Percentiles rank a stretch among this genome's conserved stretches.
phyloP scores from a whole-genome alignment of 2,113 vertebrate genomes.

The Rissa tridactyla region DNA sequence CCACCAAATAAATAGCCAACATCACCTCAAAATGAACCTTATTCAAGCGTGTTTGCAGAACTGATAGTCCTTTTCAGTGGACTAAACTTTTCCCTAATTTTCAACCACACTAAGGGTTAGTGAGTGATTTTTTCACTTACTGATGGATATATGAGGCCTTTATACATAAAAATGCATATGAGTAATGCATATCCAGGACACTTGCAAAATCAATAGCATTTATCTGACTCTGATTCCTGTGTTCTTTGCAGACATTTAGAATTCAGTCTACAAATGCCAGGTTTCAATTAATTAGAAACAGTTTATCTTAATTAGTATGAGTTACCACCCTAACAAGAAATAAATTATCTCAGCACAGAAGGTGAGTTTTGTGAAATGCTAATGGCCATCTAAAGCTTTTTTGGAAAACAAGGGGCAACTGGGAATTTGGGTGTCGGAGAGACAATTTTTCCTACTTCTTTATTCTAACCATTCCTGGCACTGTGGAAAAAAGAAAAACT shows the following conservation, averaged over 20 bases:
- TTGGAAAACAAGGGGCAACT: slow-evolving; percentile 8
- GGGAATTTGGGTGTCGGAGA: background rate
- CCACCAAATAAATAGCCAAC: background rate
- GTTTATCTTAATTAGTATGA: slow-evolving; percentile 73
- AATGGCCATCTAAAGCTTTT: slow-evolving; percentile 29
- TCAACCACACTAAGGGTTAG: background rate
- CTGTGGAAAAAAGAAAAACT: background rate
- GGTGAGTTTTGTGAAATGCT: slow-evolving; percentile 50
- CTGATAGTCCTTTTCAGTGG: background rate
- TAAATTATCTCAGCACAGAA: slow-evolving; percentile 62
- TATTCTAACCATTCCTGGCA: background rate
- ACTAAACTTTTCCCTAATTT: background rate
- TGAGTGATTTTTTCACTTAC: slow-evolving; percentile 20
- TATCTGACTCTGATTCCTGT: slow-evolving; percentile 55
- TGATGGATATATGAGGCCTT: background rate
- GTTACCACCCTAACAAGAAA: slow-evolving; percentile 62
- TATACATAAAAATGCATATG: background rate
- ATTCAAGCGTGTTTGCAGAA: background rate
- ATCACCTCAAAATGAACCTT: background rate
- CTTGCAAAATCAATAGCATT: slow-evolving; percentile 52
- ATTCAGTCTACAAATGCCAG: slow-evolving; percentile 51
- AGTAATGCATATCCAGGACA: background rate
- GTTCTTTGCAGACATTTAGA: slow-evolving; percentile 53
- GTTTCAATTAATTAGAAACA: slow-evolving; percentile 72
- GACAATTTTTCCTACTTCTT: background rate